A percentile compares a stretch with the other conserved stretches of the same genome.
phyloP scores from a whole-genome alignment of 1,140 invertebrate species.

The Temnothorax longispinosus region DNA sequence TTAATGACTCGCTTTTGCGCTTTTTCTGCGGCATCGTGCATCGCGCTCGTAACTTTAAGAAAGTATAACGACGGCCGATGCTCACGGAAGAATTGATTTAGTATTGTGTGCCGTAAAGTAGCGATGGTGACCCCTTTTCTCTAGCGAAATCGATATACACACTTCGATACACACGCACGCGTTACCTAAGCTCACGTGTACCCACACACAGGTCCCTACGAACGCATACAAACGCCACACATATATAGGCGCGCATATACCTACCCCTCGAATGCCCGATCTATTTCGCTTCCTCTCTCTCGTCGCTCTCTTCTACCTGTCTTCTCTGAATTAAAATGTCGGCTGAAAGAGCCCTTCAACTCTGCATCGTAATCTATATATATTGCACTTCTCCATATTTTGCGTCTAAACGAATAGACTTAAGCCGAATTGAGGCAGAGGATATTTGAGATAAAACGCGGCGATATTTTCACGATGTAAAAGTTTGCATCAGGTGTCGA shows the following conservation, averaged over 20 bases:
- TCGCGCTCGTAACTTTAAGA: slow-evolving; percentile 48
- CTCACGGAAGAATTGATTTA: slow-evolving; percentile 54
- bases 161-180: slow-evolving; percentile 50
- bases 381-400: background rate
- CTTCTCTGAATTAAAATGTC: slow-evolving; percentile 33
- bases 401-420: background rate
- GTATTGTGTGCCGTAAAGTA: slow-evolving; percentile 52
- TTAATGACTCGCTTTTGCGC: background rate
- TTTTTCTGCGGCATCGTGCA: background rate
- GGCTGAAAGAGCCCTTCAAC: slow-evolving; percentile 4
- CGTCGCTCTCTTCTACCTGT: background rate
- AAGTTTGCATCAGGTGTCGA: background rate
- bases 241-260: background rate
- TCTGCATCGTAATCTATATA: slow-evolving; percentile 21
- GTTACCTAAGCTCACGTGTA: slow-evolving; percentile 34
- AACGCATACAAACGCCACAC: background rate
- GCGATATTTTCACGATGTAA: background rate
- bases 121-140: slow-evolving; percentile 44
- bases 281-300: background rate
- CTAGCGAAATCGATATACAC: slow-evolving; percentile 67
- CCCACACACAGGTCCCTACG: background rate
- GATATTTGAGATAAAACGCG: background rate
- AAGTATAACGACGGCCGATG: slow-evolving; percentile 45
- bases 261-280: background rate
- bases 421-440: background rate